Evolutionary conservation across 2,888 invertebrate genomes (phyloP), one percentile per base, ranked within the genome.

Genomic region (Oasisia sp.): DNA sequence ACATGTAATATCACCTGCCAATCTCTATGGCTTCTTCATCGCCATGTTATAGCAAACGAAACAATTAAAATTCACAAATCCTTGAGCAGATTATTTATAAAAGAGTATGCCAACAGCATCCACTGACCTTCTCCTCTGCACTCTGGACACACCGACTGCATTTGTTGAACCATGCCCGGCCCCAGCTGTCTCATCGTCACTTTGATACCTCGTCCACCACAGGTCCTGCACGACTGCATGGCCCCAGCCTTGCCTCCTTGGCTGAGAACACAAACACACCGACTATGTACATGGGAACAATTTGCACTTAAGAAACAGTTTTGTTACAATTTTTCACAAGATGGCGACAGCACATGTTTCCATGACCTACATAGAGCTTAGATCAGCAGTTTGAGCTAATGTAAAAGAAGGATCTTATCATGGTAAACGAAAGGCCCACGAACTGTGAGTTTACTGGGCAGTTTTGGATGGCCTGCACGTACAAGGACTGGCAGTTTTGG

Each of bases 171-270:
- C 97, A 97, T 97, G 89, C 97, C 98, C 96, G 97, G 97, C 0
- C 97, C 97, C 93, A 98, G 97, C 96, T 98, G 98, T 94, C 98
- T 97, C 95, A 98, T 97, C 93, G 97, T 97, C 91, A 98, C 97
- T 97, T 98, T 98, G 92, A 98, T 96, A 92, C 98, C 98, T 94
- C 97, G 97, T 56, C 98, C 98, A 95, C 97, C 97, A 96, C 98
- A 98, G 92, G 97, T 97, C 92, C 97, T 97, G 96, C 98, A 98
- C 93, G 95, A 95, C 91, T 95, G 95, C 89, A 97, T 97, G 92
- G 97, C 96, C 92, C 98, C 98, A 93, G 97, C 97, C 95, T 97
- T 97, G 91, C 98, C 98, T 93, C 98, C 98, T 93, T 95, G 94
- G 56, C 97, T 97, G 94, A 50, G 94, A 50, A 50, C 50, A 50